Evolutionary conservation across 1,140 invertebrate species (phyloP), one percentile per base, ranked within the genome.

Genomic region (Drosophila suzukii): DNA sequence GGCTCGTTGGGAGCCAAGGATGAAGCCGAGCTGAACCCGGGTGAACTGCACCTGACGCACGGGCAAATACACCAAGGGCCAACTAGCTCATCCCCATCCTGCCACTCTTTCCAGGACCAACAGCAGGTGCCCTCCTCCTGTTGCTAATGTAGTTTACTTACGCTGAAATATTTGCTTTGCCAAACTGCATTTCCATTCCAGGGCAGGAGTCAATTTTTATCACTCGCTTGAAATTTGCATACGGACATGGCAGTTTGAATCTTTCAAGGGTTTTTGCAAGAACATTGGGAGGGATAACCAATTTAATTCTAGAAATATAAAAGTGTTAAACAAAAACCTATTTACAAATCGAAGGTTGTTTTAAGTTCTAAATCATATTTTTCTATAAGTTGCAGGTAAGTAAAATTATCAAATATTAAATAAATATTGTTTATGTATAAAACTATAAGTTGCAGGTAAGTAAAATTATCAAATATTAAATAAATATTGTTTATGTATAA

Each of bases 81-180:
- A 75, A 74, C 71, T 75, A 74, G 67, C 50, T 68, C 51, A 63
- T 54, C n/a, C 58, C n/a, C 49, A 38, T 54, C 13, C 17, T 47
- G 13, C 41, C 49, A 61, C 63, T n/a, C 34, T 20, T 49, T 49
- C 7, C 27, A 30, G 24, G 47, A 7, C 8, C 12, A n/a, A 8
- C 15, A 32, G 17, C 58, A 47, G 36, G n/a, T 15, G 12, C 34
- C 44, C 36, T 4, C 39, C 38, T 60, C 27, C 2, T 84, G 81
- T 65, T 77, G 78, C 82, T 85, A 85, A 85, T 83, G 81, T 65
- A 82, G 82, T 85, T 85, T 85, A 78, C 82, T 82, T 81, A 60
- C 78, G 78, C 62, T 88, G 65, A 81, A 86, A 82, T 85, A 82
- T 85, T 85, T 85, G 83, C 78, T 62, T 61, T 78, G 57, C 51